Percentiles rank a stretch among this genome's conserved stretches.
These are phyloP conservation scores for Erebia ligea DNA, from an alignment of 2,888 invertebrate genomes.

Conservation along the genomic window DNA sequence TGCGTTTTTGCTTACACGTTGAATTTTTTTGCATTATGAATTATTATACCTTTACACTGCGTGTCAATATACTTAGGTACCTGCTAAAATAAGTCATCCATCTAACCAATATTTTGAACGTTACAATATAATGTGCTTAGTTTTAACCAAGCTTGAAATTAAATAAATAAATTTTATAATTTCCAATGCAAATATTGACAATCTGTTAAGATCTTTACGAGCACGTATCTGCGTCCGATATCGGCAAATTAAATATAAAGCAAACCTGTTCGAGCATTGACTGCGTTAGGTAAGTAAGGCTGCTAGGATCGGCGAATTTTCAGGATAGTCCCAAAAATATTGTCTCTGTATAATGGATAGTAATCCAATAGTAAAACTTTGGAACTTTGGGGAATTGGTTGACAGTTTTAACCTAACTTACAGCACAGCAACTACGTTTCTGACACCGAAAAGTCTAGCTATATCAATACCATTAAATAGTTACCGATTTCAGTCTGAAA, in stretches of 20 bases:
- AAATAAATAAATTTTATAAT: too few relatives aligned
- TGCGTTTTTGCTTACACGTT: not conserved
- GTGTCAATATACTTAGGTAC: not conserved
- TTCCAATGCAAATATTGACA: conserved; percentile 9
- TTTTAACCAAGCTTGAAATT: not conserved
- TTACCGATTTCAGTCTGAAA: too few relatives aligned
- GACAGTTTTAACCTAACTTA: too few relatives aligned
- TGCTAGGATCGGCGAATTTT: not conserved
- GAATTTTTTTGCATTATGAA: not conserved
- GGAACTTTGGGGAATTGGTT: too few relatives aligned
- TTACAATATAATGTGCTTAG: not conserved
- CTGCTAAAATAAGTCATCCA: not conserved
- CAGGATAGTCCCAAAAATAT: conserved; percentile 9
- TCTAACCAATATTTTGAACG: too few relatives aligned
- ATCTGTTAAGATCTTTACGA: conserved; percentile 18
- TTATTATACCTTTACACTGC: not conserved
- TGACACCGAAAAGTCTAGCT: too few relatives aligned
- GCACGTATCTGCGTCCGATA: conserved; percentile 16
- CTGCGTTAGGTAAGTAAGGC: conserved; percentile 8
- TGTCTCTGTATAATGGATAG: too few relatives aligned
- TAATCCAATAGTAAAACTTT: too few relatives aligned
- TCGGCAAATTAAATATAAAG: conserved; percentile 28
- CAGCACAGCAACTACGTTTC: too few relatives aligned
- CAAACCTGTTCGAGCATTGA: conserved; percentile 22
- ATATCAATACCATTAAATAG: too few relatives aligned